phyloP scores from a whole-genome alignment of 2,888 invertebrate species.

The Glaucopsyche alexis region DNA sequence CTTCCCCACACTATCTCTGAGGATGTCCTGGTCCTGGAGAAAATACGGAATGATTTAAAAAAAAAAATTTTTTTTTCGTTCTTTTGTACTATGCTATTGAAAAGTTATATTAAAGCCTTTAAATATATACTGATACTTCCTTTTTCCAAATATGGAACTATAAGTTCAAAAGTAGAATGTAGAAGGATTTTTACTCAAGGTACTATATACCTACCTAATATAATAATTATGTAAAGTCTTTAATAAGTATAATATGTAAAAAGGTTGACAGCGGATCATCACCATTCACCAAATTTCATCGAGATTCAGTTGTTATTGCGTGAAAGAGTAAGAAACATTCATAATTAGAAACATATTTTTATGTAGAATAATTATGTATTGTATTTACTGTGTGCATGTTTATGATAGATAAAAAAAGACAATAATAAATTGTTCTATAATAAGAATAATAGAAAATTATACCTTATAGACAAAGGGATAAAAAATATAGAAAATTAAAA shows the following conservation, averaged over 20 bases:
- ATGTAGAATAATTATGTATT: neutral
- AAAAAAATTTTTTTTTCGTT: neutral
- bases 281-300: no score
- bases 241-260: no score
- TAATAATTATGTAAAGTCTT: no score
- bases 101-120: neutral
- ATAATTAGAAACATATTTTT: no score
- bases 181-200: no score
- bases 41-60: neutral
- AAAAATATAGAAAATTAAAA: neutral
- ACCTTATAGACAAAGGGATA: neutral
- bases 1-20: conserved; percentile 53
- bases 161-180: no score
- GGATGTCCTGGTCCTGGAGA: conserved; percentile 54
- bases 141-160: no score
- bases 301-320: no score
- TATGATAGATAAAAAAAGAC: neutral
- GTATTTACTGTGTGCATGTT: neutral
- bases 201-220: no score
- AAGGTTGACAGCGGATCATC: no score
- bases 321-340: no score
- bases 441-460: neutral
- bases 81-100: neutral
- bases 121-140: no score
- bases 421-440: neutral